A percentile compares a stretch with the other conserved stretches of the same genome.
Evolutionary conservation across 2,888 invertebrate species (phyloP).

Genomic region (Amphipyra tragopoginis): DNA sequence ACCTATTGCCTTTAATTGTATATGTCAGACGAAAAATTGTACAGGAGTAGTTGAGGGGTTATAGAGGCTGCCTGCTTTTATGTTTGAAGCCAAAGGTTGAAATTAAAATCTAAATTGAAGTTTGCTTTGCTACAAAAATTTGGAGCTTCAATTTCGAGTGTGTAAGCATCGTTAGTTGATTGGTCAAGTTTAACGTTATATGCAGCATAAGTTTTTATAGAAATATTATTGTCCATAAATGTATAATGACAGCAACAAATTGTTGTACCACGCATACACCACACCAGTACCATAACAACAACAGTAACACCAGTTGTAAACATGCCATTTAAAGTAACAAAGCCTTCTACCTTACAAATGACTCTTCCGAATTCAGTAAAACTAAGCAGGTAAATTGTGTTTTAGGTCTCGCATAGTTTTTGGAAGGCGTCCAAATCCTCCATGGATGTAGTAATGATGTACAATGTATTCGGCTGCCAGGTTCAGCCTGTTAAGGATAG

Average conservation of each 20-base stretch:
- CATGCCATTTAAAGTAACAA: slow-evolving; percentile 3
- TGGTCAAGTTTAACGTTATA: too few species aligned
- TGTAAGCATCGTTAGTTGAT: too few species aligned
- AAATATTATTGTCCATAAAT: too few species aligned
- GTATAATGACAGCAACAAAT: too few species aligned
- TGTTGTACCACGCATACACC: too few species aligned
- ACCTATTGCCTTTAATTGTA: slow-evolving; percentile 52
- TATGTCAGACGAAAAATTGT: slow-evolving; percentile 27
- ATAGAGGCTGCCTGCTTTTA: background rate
- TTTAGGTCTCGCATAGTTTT: slow-evolving; percentile 37
- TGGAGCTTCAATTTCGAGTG: too few species aligned
- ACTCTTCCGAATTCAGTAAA: slow-evolving; percentile 19
- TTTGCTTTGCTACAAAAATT: background rate
- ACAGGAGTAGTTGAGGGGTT: slow-evolving; percentile 17
- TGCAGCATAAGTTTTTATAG: too few species aligned
- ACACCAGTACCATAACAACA: too few species aligned
- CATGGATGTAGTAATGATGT: slow-evolving; percentile 42
- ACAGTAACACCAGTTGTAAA: background rate
- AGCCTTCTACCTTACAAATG: slow-evolving; percentile 3
- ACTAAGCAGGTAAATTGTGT: slow-evolving; percentile 51
- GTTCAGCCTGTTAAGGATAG: slow-evolving; percentile 22
- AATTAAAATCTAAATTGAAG: slow-evolving; percentile 15
- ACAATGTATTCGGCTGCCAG: slow-evolving; percentile 33
- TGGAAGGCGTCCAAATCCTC: slow-evolving; percentile 48
- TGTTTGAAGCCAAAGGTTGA: background rate